These are phyloP conservation scores for Tinamus guttatus DNA, from an alignment of 2,113 vertebrate species.

Conservation along the genomic window DNA sequence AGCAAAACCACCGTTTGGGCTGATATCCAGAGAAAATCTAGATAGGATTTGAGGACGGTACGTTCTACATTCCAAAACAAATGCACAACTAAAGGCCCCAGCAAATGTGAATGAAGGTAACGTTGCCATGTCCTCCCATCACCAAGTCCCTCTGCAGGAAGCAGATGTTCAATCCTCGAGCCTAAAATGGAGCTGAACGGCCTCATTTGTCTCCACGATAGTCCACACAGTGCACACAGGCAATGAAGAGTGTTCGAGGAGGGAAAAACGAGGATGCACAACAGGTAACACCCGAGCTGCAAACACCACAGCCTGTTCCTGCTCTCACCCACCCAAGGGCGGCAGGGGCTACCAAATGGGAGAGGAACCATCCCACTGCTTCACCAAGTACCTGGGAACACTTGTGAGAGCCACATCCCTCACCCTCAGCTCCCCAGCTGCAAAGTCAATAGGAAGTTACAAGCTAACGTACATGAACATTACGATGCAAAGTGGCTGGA, in stretches of 20 bases:
- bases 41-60: neutral
- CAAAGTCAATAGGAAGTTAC: neutral
- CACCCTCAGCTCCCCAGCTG: neutral
- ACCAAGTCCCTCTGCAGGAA: neutral
- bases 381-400: neutral
- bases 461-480: neutral
- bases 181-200: neutral
- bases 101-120: neutral
- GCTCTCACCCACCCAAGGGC: neutral
- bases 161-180: neutral
- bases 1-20: neutral
- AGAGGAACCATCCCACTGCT: neutral
- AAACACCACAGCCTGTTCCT: neutral
- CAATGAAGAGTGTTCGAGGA: neutral
- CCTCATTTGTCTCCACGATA: neutral
- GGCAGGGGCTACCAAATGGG: neutral
- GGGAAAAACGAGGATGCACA: neutral
- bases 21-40: neutral
- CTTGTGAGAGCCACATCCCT: neutral
- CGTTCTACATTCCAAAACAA: neutral
- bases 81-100: neutral
- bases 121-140: neutral
- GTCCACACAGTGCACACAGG: neutral
- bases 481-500: neutral
- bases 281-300: neutral